Percentiles rank a stretch among this genome's conserved stretches.
These are phyloP conservation scores for Leistus spinibarbis DNA, from an alignment of 2,888 invertebrate genomes.

Conservation along the genomic window DNA sequence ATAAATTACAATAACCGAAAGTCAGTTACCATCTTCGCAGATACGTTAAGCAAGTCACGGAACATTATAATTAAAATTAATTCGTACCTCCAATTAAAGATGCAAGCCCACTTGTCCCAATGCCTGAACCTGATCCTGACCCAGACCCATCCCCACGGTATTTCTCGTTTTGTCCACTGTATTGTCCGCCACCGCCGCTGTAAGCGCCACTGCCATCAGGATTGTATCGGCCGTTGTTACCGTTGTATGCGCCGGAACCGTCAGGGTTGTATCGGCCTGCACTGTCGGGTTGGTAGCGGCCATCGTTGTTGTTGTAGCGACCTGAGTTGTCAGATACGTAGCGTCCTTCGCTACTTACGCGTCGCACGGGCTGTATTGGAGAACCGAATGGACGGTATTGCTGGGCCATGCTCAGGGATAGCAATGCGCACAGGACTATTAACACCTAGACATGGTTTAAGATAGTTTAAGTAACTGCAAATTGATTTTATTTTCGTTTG, in stretches of 20 bases:
- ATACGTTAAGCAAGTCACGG: too few species aligned
- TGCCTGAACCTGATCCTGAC: not conserved
- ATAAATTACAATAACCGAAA: too few species aligned
- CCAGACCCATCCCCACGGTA: slow-evolving; percentile 28
- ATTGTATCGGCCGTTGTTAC: slow-evolving; percentile 60
- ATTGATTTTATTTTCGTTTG: too few species aligned
- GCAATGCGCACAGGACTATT: slow-evolving; percentile 5
- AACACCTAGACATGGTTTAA: slow-evolving; percentile 1
- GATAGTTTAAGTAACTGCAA: not conserved
- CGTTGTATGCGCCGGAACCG: slow-evolving; percentile 58
- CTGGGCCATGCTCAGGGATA: slow-evolving; percentile 12
- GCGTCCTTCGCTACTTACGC: not conserved
- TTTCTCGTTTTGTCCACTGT: slow-evolving; percentile 36
- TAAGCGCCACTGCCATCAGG: slow-evolving; percentile 55
- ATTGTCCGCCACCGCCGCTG: slow-evolving; percentile 55
- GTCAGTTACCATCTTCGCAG: too few species aligned
- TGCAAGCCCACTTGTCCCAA: too few species aligned
- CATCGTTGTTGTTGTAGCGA: slow-evolving; percentile 59
- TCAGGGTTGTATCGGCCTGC: slow-evolving; percentile 59
- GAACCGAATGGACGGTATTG: not conserved
- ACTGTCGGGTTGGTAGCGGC: slow-evolving; percentile 62
- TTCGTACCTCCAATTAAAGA: too few species aligned
- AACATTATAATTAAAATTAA: too few species aligned
- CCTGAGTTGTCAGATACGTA: slow-evolving; percentile 52
- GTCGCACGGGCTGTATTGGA: not conserved